Conservation (phyloP, 2,797 vertebrate species). For the Sphenopsis melanotis region DNA sequence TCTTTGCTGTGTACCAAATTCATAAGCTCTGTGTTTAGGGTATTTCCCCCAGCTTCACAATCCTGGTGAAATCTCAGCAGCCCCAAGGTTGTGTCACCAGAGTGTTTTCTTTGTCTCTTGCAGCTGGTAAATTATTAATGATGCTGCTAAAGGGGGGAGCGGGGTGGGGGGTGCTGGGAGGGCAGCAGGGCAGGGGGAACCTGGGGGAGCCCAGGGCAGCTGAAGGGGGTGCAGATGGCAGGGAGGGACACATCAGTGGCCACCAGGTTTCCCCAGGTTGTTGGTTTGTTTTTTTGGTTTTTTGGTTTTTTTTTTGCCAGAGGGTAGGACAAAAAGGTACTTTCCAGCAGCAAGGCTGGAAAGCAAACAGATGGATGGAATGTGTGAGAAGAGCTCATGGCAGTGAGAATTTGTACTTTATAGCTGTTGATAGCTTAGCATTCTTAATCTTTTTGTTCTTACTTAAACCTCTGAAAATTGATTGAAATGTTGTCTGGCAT, state of each 20-base stretch:
- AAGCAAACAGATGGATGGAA: conserved; percentile 29
- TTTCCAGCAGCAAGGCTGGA: not conserved
- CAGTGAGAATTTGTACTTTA: conserved; percentile 8
- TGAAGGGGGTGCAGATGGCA: conserved; percentile 3
- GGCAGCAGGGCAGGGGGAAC: not conserved
- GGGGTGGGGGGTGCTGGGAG: not conserved
- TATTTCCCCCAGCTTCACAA: not conserved
- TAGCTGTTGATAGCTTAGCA: not conserved
- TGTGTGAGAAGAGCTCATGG: not conserved
- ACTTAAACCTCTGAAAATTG: not conserved
- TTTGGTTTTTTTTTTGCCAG: not conserved
- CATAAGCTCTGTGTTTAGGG: not conserved
- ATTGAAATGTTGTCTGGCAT: not conserved
- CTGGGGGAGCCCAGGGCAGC: not conserved
- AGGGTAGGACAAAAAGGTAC: conserved; percentile 8
- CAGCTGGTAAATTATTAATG: conserved; percentile 72
- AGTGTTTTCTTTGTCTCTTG: conserved; percentile 66
- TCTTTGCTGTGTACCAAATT: not conserved
- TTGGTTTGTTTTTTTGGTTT: not conserved
- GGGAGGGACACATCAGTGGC: not conserved
- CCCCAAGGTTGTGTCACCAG: not conserved
- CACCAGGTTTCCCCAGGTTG: not conserved
- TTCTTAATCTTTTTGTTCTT: not conserved
- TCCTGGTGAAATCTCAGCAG: not conserved
- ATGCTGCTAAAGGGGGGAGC: not conserved